Base-by-base conservation (phyloP, 2,797 vertebrate genomes). In the Petrocephalus sullivani region DNA sequence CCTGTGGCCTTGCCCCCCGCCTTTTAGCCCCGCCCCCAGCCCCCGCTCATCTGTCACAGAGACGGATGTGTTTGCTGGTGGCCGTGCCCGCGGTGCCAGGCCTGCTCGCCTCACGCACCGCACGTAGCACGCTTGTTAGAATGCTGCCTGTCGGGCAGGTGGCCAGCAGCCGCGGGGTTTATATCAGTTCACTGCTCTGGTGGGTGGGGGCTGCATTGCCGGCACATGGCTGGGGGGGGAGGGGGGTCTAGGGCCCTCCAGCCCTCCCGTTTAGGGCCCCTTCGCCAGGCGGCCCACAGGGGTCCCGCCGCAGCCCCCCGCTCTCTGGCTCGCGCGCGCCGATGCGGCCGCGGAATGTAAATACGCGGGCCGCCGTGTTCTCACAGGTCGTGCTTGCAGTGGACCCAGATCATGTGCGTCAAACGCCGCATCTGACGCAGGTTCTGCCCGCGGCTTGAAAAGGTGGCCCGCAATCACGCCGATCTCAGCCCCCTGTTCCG, bases 71-170 rank as follows among this genome's bases (percentile, higher is more conserved):
- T 90, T 88, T 91, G 64, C 84, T 89, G 87, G 90, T 90, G 85
- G 56, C 67, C 84, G 84, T 88, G 89, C 56, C 87, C 46, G 16
- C 58, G 82, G 71, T 89, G 89, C 33, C 88, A 87, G 67, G 86
- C 87, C 81, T 83, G 88, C 61, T 88, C 10, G 87, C 51, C 87
- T 89, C 92, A 93, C 92, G 91, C 85, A 75, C 90, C 51, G 92
- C 91, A 92, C 92, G 92, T 92, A 93, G 92, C 91, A 86, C 51
- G 57, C 90, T 90, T 90, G 90, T 89, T 91, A 91, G 91, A 92
- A 91, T 87, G 61, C 87, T 82, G 90, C 89, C 87, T 88, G 87
- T 61, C 85, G 92, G 92, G 92, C 89, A 64, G 21, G n/a, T 14
- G 2, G 90, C 89, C 89, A 91, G 78, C 89, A 89, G 87, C 58